Conservation (phyloP, 92 coral and sea anemone genomes). For the Scolanthus callimorphus region DNA sequence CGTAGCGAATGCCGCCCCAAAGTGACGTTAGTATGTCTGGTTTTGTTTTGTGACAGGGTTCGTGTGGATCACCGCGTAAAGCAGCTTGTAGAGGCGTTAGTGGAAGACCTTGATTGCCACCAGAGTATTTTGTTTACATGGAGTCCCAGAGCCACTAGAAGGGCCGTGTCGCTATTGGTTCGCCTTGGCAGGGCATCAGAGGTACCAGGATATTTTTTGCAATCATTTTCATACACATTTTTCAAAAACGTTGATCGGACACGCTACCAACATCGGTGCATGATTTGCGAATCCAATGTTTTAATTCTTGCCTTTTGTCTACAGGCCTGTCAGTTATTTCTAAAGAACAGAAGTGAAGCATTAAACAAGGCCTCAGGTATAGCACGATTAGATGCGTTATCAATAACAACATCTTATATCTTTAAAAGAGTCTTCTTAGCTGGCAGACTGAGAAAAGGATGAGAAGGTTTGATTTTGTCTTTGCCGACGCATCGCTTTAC, state of each 20-base stretch:
- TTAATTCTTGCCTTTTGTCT: background rate
- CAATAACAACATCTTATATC: too few relatives aligned
- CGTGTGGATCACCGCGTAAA: conserved; percentile 95
- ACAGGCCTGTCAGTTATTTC: conserved; percentile 91
- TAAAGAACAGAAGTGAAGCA: conserved; percentile 94
- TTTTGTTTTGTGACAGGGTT: too few relatives aligned
- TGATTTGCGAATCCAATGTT: background rate
- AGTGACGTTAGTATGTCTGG: too few relatives aligned
- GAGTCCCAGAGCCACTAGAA: conserved; percentile 92
- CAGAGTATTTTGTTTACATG: conserved; percentile 90
- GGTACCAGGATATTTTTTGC: conserved; percentile 43
- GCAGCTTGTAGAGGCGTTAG: conserved; percentile 82
- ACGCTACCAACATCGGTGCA: background rate
- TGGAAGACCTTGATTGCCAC: conserved; percentile 87
- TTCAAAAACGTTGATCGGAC: background rate
- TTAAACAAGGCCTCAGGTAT: conserved; percentile 92
- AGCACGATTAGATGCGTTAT: too few relatives aligned
- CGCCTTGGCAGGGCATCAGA: conserved; percentile 91
- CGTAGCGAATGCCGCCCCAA: too few relatives aligned
- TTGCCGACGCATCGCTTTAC: too few relatives aligned
- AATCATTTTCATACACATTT: background rate
- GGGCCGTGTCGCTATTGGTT: conserved; percentile 83
- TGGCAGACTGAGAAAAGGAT: too few relatives aligned
- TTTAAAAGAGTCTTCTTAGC: too few relatives aligned
- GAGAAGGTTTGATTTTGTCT: too few relatives aligned